Percentiles rank a stretch among this genome's conserved stretches.
Conservation (phyloP, 2,888 invertebrate genomes). For the Callyntrura guangdongensis region DNA sequence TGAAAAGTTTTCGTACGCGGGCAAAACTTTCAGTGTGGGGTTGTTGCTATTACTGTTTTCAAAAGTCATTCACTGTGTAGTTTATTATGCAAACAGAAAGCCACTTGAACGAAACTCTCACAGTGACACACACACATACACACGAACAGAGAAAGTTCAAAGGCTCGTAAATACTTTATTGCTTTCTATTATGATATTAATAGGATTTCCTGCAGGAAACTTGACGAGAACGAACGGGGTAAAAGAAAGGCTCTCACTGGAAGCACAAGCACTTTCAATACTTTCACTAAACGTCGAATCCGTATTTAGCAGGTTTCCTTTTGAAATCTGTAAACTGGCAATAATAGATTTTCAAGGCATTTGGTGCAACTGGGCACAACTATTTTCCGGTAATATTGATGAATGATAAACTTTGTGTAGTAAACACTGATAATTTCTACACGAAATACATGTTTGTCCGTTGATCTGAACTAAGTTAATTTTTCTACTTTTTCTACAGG, state of each 20-base stretch:
- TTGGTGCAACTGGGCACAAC: not conserved
- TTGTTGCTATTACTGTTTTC: conserved; percentile 17
- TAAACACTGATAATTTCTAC: no score
- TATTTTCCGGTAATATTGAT: not conserved
- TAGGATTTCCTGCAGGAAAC: not conserved
- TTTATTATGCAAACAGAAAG: conserved; percentile 56
- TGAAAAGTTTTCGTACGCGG: not conserved
- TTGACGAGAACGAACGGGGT: not conserved
- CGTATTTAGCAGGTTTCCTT: not conserved
- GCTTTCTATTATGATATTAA: conserved; percentile 46
- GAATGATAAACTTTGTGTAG: not conserved
- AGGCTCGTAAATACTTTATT: conserved; percentile 68
- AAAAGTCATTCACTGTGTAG: conserved; percentile 24
- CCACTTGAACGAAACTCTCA: conserved; percentile 41
- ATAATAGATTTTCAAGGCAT: no score
- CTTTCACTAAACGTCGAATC: not conserved
- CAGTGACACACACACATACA: conserved; percentile 17
- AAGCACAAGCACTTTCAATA: not conserved
- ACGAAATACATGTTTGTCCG: no score
- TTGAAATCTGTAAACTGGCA: not conserved
- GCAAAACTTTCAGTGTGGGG: not conserved
- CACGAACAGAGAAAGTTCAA: conserved; percentile 48
- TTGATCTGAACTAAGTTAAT: no score
- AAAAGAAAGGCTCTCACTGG: not conserved
- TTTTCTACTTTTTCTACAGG: no score